phyloP scores from a whole-genome alignment of 2,888 invertebrate species.

The Eupithecia dodoneata region DNA sequence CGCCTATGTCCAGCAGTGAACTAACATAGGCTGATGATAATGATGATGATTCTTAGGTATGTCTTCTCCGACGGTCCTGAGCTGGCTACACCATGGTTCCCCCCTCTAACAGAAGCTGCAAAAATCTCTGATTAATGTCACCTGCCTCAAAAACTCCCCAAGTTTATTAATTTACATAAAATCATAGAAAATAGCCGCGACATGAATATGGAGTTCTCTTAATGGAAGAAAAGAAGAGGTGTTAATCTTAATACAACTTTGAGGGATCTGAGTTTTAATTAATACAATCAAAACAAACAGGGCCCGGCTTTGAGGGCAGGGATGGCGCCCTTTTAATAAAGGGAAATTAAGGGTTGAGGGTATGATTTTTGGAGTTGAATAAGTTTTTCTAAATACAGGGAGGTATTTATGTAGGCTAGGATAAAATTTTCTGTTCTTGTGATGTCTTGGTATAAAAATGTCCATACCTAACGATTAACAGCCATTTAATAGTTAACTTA shows the following conservation, averaged over 20 bases:
- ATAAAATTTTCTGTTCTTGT: background rate
- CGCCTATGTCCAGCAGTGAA: no score
- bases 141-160: conserved; percentile 25
- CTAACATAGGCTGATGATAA: no score
- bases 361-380: background rate
- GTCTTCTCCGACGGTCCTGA: background rate
- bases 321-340: conserved; percentile 38
- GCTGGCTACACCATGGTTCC: background rate
- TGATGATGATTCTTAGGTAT: background rate
- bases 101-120: background rate
- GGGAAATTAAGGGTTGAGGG: conserved; percentile 19
- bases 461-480: background rate
- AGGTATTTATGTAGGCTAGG: background rate
- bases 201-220: conserved; percentile 77
- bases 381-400: conserved; percentile 6
- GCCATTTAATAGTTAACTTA: background rate
- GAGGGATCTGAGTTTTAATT: conserved; percentile 76
- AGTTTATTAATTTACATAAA: conserved; percentile 37
- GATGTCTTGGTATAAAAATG: background rate
- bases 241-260: conserved; percentile 81
- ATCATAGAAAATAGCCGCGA: conserved; percentile 43
- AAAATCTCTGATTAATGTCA: background rate
- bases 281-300: conserved; percentile 84
- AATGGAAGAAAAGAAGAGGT: conserved; percentile 78
- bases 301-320: conserved; percentile 69